Evolutionary conservation across 2,888 invertebrate species (phyloP).

Genomic region (Thereva unica): DNA sequence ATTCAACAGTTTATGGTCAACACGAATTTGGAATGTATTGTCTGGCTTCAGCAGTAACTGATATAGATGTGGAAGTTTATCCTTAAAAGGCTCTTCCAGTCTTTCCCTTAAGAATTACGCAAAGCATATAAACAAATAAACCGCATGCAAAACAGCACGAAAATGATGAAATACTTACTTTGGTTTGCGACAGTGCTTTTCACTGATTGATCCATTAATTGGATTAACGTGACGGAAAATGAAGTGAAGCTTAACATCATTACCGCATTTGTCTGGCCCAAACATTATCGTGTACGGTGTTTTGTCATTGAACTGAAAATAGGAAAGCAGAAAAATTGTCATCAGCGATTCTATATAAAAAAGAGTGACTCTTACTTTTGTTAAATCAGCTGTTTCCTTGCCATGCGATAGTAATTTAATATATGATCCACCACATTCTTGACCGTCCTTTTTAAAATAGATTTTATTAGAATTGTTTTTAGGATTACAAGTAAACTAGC

Average conservation of each 20-base stretch:
- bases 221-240: slow-evolving; percentile 97
- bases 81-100: slow-evolving; percentile 84
- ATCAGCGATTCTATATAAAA: not conserved
- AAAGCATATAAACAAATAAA: slow-evolving; percentile 22
- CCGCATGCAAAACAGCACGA: slow-evolving; percentile 6
- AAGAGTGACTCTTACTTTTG: slow-evolving; percentile 57
- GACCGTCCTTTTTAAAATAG: slow-evolving; percentile 75
- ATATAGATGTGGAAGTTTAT: slow-evolving; percentile 90
- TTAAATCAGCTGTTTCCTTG: slow-evolving; percentile 70
- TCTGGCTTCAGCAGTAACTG: slow-evolving; percentile 78
- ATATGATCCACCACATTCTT: slow-evolving; percentile 98
- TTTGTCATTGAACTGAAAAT: slow-evolving; percentile 80
- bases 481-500: slow-evolving; percentile 37
- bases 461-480: not conserved
- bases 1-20: slow-evolving; percentile 84
- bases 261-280: slow-evolving; percentile 99
- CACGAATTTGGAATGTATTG: slow-evolving; percentile 75
- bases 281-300: slow-evolving; percentile 99
- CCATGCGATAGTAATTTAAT: slow-evolving; percentile 86
- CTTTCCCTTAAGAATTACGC: slow-evolving; percentile 62
- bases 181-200: slow-evolving; percentile 95
- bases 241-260: slow-evolving; percentile 87
- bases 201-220: slow-evolving; percentile 82
- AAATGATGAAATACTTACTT: slow-evolving; percentile 59
- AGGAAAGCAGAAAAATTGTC: not conserved